Evolutionary conservation across 35 echinoderm and acorn worm genomes (phyloP), one percentile per base, ranked within the genome.

Genomic region (Diadema setosum): DNA sequence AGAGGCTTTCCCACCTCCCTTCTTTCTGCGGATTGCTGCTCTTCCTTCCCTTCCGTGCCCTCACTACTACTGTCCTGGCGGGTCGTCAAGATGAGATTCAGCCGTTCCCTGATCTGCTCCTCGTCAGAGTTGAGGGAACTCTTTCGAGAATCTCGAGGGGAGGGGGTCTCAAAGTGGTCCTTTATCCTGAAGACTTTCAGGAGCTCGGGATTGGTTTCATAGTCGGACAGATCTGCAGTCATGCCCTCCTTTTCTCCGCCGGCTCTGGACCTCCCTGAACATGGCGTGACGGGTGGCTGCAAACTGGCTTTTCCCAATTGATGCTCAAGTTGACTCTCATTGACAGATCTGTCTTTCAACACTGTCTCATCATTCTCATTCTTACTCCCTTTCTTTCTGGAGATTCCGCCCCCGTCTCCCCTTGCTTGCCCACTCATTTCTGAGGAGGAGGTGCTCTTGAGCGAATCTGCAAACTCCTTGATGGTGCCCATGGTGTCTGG

Each of bases 401-500:
- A 40, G 42, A 3, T 27, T 27, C 43, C 29, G 30, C 5, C 42
- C 45, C 21, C 34, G 34, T 2, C 39, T 46, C 34, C 41, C 46
- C 32, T 42, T 31, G 59, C 42, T 69, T 69, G 60, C 48, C 37
- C 17, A 20, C 60, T 81, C 16, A 46, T 90, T 36, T 90, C 88
- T 21, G 32, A 48, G 5, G 78, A 82, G 4, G 59, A 58, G 8
- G 41, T 50, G 32, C 88, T 90, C 60, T 90, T 90, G 25, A 90
- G 36, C 7, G 80, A 84, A 46, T 90, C 94, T 2, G 80, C 89
- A 88, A 98, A 98, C 56, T 98, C 84, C 52, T 93, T 99, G 85
- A 99, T 99, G 0, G 93, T 90, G 20, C 84, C 90, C 92, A 99
- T 99, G 3, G 96, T 99, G 61, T 99, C 91, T 30, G 96, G 96